A percentile compares a stretch with the other conserved stretches of the same genome.
Conservation (phyloP, 2,888 invertebrate genomes). For the Oasisia sp. region DNA sequence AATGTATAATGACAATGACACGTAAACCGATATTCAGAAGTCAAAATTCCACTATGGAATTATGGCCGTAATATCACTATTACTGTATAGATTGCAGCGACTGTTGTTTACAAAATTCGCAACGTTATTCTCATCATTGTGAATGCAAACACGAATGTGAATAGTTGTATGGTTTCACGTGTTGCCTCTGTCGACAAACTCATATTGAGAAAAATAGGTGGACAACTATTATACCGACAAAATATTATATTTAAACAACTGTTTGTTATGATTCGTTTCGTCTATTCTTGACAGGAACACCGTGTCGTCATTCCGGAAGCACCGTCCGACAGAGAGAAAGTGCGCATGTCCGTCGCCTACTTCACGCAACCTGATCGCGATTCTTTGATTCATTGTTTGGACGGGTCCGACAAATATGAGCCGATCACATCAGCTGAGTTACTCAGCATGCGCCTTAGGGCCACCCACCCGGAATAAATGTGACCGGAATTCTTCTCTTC, state of each 20-base stretch:
- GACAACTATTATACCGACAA: neutral
- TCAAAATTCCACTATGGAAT: too few relatives aligned
- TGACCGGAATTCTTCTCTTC: too few relatives aligned
- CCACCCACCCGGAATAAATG: neutral
- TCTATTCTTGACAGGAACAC: constrained; percentile 41
- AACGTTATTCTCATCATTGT: too few relatives aligned
- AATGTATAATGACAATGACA: too few relatives aligned
- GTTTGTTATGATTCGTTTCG: neutral
- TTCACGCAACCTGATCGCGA: constrained; percentile 47
- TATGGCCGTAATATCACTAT: too few relatives aligned
- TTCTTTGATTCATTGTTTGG: constrained; percentile 44
- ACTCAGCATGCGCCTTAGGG: constrained; percentile 8
- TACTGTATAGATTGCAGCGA: too few relatives aligned
- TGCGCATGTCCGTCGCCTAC: constrained; percentile 46
- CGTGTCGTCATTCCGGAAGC: constrained; percentile 43
- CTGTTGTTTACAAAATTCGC: too few relatives aligned
- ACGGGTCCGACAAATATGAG: constrained; percentile 51
- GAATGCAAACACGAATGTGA: neutral
- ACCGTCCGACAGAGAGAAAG: constrained; percentile 28
- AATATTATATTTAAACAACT: neutral
- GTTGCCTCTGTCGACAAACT: neutral
- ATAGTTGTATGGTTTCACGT: neutral
- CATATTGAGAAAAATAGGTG: neutral
- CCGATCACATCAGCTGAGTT: constrained; percentile 47
- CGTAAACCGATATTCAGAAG: too few relatives aligned